These are phyloP conservation scores for Alectoris magna DNA, from an alignment of 2,797 vertebrate genomes.

Conservation along the genomic window DNA sequence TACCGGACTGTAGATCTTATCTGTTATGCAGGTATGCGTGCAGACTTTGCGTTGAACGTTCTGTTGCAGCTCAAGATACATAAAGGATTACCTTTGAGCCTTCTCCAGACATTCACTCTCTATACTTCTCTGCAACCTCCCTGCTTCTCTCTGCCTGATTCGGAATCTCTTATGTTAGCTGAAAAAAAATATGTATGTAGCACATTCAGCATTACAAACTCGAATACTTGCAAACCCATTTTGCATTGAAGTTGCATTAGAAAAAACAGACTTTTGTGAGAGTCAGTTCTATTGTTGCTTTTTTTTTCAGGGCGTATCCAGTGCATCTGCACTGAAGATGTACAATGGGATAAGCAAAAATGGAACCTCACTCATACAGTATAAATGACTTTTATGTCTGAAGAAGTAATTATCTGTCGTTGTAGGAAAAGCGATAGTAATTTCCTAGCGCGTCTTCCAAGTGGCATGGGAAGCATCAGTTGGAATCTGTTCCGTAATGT, in stretches of 20 bases:
- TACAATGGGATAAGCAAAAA: neutral
- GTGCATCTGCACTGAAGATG: neutral
- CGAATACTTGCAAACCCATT: neutral
- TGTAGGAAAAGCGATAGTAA: conserved; percentile 37
- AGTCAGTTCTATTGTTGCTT: neutral
- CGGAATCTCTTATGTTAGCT: neutral
- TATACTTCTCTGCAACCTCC: neutral
- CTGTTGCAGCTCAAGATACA: neutral
- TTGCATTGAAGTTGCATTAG: neutral
- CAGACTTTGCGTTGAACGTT: neutral
- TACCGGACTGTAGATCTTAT: neutral
- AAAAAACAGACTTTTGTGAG: neutral
- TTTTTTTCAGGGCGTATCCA: neutral
- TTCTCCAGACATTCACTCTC: neutral
- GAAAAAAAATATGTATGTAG: neutral
- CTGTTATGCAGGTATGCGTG: neutral
- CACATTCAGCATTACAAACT: neutral
- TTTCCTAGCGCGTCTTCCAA: conserved; percentile 38
- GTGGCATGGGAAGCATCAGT: conserved; percentile 32
- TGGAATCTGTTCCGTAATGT: conserved; percentile 26
- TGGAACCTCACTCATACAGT: conserved; percentile 1
- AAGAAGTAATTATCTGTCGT: conserved; percentile 49
- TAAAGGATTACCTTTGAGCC: neutral
- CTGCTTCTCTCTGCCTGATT: neutral
- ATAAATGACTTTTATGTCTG: conserved; percentile 47